phyloP scores from a whole-genome alignment of 1,140 invertebrate genomes.

The Arctopsyche grandis region DNA sequence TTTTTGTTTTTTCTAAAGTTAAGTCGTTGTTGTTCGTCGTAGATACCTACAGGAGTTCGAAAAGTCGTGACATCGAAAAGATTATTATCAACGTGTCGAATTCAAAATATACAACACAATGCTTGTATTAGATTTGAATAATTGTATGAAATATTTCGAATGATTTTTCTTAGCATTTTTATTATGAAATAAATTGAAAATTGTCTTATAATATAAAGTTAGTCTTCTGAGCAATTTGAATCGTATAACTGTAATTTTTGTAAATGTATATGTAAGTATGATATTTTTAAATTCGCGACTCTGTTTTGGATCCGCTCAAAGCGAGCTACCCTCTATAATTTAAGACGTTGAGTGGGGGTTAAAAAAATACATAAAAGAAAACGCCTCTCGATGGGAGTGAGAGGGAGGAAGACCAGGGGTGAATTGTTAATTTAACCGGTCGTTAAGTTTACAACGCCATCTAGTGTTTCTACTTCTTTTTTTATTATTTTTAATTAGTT shows the following conservation, averaged over 20 bases:
- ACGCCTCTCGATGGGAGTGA: neutral
- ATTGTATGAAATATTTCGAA: too few species aligned
- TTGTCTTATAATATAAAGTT: too few species aligned
- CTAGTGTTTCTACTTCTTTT: conserved; percentile 43
- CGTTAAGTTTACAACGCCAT: conserved; percentile 45
- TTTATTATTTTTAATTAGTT: conserved; percentile 53
- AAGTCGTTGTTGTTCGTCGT: conserved; percentile 7
- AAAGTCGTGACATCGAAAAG: neutral
- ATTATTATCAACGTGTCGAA: neutral
- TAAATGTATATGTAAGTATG: too few species aligned
- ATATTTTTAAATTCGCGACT: too few species aligned
- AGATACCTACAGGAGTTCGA: neutral
- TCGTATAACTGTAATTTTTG: too few species aligned
- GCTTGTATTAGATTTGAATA: too few species aligned
- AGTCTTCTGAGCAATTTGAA: too few species aligned
- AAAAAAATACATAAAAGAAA: conserved; percentile 39
- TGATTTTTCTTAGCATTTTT: too few species aligned
- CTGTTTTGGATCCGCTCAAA: neutral
- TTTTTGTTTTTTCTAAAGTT: conserved; percentile 2
- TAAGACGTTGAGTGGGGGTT: neutral
- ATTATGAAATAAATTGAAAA: too few species aligned
- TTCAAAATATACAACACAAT: neutral
- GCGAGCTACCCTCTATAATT: conserved; percentile 10
- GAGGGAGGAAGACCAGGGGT: neutral
- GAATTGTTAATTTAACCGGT: conserved; percentile 52